These are phyloP conservation scores for Ranitomeya imitator DNA, from an alignment of 2,113 vertebrate genomes.

Conservation along the genomic window DNA sequence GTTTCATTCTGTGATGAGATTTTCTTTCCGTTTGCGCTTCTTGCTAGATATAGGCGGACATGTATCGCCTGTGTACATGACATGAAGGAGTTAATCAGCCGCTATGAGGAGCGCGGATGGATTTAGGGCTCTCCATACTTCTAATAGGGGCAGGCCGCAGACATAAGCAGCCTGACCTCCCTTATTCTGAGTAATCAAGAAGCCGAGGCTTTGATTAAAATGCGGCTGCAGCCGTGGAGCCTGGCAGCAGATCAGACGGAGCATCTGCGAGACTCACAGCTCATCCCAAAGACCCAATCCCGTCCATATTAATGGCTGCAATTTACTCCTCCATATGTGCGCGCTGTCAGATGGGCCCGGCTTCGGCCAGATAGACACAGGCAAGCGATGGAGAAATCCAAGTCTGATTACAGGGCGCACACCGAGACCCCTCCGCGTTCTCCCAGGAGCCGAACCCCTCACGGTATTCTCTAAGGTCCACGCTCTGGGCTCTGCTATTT, in stretches of 20 bases:
- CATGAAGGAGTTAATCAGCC: constrained; percentile 2
- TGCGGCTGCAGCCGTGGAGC: constrained; percentile 7
- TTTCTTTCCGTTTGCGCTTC: too few relatives aligned
- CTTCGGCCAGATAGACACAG: neutral
- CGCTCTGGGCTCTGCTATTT: too few relatives aligned
- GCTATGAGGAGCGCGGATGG: neutral
- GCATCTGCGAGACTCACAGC: constrained; percentile 31
- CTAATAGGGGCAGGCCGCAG: constrained; percentile 18
- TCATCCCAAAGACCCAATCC: constrained; percentile 4
- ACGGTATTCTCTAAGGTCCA: too few relatives aligned
- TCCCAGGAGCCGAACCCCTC: neutral
- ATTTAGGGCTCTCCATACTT: neutral
- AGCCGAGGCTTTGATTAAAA: constrained; percentile 21
- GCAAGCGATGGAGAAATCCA: neutral
- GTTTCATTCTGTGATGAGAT: too few relatives aligned
- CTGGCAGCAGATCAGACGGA: constrained; percentile 5
- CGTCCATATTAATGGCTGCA: neutral
- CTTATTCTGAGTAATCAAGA: constrained; percentile 10
- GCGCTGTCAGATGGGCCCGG: neutral
- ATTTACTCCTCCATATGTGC: constrained; percentile 15
- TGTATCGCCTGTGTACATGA: neutral
- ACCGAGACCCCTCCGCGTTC: neutral
- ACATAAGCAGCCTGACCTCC: constrained; percentile 20
- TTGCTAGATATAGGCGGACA: too few relatives aligned
- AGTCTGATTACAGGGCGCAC: neutral